Base-by-base conservation (phyloP, 2,797 vertebrate species). In the Pelochelys cantorii region DNA sequence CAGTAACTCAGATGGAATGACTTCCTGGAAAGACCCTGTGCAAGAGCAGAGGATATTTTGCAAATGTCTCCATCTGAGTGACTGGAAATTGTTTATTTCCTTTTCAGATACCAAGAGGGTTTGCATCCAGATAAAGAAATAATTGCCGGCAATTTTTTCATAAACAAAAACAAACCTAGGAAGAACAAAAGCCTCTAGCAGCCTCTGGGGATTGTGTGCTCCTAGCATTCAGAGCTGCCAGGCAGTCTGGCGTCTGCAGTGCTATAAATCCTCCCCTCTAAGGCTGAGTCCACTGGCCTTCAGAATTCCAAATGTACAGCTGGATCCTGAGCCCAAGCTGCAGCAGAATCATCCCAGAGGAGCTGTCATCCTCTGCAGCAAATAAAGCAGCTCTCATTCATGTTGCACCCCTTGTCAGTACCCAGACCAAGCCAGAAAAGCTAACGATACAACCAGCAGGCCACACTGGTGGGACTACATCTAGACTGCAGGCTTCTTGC, bases 21-120 rank as follows among this genome's bases (percentile, higher is more conserved):
- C 15, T 89, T 2, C 23, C 13, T 83, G 2, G 17, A 13, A 54
- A 88, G n/a, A 9, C 14, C 37, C 5, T 0, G 1, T 1, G 1
- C 4, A 20, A 65, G 15, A 23, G 27, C 11, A 74, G 1, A 3
- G 60, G 37, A 34, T 25, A 5, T 17, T 56, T 85, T 42, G n/a
- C 53, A 78, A 92, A 91, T 13, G 56, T 78, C 88, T 4, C 93
- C 92, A 25, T 60, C 86, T 37, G 84, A 92, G 90, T 1, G 81
- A n/a, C 78, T 37, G 83, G 90, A 86, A 93, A 59, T 25, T 57
- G 74, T 93, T 94, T 75, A 18, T 85, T 96, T 93, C 92, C 95
- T 87, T 87, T 92, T 5, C 2, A 59, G 92, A 90, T 62, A 17
- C 83, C 92, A 90, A 2, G 55, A 85, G 91, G 86, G 60, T 81